Conservation (phyloP, 2,113 vertebrate genomes). For the Daboia siamensis region DNA sequence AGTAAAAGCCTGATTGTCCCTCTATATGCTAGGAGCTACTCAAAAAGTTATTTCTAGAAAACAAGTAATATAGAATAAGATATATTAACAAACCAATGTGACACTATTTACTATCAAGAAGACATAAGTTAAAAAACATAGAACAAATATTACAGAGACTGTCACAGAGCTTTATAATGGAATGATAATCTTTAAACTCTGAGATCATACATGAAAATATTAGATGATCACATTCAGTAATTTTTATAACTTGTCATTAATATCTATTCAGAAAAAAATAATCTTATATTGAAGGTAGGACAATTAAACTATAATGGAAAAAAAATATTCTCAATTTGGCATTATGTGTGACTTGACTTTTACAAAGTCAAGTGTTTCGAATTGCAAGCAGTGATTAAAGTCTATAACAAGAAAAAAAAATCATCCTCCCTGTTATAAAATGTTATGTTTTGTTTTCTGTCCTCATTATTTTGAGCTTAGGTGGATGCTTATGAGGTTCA, state of each 20-base stretch:
- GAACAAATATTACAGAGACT: conserved; percentile 41
- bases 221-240: conserved; percentile 39
- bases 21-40: conserved; percentile 31
- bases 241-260: conserved; percentile 44
- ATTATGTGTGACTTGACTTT: conserved; percentile 43
- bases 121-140: conserved; percentile 37
- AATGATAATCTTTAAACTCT: conserved; percentile 58
- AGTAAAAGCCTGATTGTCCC: conserved; percentile 42
- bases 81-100: conserved; percentile 54
- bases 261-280: conserved; percentile 57
- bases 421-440: conserved; percentile 42
- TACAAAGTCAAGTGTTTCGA: conserved; percentile 34
- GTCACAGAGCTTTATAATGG: conserved; percentile 31
- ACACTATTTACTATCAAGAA: conserved; percentile 38
- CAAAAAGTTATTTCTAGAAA: conserved; percentile 46
- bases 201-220: conserved; percentile 33
- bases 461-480: conserved; percentile 51
- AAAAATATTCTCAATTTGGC: conserved; percentile 11
- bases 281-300: conserved; percentile 54
- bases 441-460: conserved; percentile 33
- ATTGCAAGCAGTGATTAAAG: conserved; percentile 44
- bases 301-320: conserved; percentile 48
- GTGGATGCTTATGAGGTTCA: conserved; percentile 53
- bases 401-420: conserved; percentile 10
- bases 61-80: conserved; percentile 36